Evolutionary conservation across 2,888 invertebrate genomes (phyloP).

Genomic region (Micoletzkya japonica): DNA sequence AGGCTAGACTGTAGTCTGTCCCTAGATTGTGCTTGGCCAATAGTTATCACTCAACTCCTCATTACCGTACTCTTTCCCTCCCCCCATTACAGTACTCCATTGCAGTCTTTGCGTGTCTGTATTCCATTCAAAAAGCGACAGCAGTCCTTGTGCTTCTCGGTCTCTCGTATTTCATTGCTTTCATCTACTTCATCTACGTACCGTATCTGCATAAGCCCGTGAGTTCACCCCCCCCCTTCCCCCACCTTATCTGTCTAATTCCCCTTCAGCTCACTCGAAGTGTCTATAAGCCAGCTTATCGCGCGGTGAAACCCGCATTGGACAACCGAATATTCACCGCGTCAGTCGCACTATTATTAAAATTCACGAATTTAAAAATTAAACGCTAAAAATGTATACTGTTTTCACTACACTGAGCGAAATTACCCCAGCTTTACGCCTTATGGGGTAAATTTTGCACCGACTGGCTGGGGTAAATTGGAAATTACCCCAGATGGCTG

Average conservation of each 20-base stretch:
- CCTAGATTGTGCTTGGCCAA: no score
- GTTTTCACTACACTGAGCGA: background rate
- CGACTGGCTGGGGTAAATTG: no score
- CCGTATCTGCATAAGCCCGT: constrained; percentile 29
- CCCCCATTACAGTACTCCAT: no score
- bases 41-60: no score
- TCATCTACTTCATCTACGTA: constrained; percentile 33
- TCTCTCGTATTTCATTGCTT: constrained; percentile 30
- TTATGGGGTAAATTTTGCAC: no score
- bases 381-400: background rate
- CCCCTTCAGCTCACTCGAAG: background rate
- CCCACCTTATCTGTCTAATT: background rate
- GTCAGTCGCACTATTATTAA: no score
- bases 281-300: background rate
- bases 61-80: no score
- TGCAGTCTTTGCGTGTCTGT: constrained; percentile 37
- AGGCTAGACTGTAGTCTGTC: background rate
- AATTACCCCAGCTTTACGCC: no score
- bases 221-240: background rate
- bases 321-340: background rate
- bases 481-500: no score
- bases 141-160: constrained; percentile 35
- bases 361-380: no score
- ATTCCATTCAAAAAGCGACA: constrained; percentile 35
- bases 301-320: background rate